phyloP scores from a whole-genome alignment of 2,888 invertebrate genomes.

The Tholera decimalis region DNA sequence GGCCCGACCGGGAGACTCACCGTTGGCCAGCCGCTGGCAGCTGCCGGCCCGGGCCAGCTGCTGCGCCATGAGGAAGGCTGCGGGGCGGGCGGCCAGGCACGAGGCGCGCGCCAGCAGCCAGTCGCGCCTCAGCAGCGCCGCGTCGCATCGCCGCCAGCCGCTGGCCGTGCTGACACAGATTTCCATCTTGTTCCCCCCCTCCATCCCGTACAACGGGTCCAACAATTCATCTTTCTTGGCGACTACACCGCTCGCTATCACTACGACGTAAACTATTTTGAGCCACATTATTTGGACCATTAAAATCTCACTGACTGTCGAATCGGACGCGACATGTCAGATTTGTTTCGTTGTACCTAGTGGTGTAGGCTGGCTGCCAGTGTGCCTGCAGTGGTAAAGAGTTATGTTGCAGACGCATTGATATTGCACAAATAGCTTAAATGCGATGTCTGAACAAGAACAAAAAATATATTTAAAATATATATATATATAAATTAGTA shows the following conservation, averaged over 20 bases:
- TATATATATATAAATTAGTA: no score
- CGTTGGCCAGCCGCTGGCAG: conserved; percentile 47
- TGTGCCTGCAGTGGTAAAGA: conserved; percentile 8
- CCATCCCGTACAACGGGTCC: conserved; percentile 52
- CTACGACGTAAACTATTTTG: conserved; percentile 29
- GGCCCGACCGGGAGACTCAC: no score
- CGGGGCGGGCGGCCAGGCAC: conserved; percentile 47
- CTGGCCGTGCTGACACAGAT: conserved; percentile 57
- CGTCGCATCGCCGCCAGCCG: conserved; percentile 58
- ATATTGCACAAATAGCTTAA: not conserved
- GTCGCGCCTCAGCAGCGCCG: conserved; percentile 67
- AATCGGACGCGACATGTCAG: not conserved
- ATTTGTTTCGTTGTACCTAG: conserved; percentile 6
- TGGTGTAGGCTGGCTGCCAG: no score
- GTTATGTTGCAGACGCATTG: conserved; percentile 1
- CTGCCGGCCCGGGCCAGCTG: conserved; percentile 18
- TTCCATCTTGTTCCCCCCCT: conserved; percentile 46
- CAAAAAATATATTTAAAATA: no score
- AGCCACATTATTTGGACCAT: conserved; percentile 42
- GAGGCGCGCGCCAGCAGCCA: conserved; percentile 62
- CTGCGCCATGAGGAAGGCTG: conserved; percentile 34
- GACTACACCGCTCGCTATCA: conserved; percentile 23
- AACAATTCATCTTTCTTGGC: conserved; percentile 48
- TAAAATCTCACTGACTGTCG: conserved; percentile 17
- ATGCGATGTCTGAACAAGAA: no score